Evolutionary conservation across 2,113 vertebrate genomes (phyloP).

Genomic region (Nycticryphes semicollaris): DNA sequence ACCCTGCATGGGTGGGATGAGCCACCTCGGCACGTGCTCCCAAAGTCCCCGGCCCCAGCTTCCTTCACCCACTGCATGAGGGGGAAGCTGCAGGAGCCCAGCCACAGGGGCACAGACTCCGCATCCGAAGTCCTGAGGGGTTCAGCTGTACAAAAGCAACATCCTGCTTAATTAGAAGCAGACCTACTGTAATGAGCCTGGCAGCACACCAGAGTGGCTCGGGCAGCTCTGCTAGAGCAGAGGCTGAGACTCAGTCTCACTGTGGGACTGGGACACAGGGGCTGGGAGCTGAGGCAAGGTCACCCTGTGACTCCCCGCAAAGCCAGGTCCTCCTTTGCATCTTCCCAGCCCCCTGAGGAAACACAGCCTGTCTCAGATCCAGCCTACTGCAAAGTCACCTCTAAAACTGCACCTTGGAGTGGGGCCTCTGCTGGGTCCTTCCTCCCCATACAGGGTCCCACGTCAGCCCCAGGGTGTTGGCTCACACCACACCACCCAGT

Average conservation of each 20-base stretch:
- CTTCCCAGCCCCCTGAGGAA: background rate
- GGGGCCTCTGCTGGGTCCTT: background rate
- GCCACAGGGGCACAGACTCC: accelerated
- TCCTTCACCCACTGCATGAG: accelerated
- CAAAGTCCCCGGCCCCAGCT: background rate
- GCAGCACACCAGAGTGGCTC: background rate
- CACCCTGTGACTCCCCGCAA: background rate
- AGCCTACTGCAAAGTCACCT: background rate
- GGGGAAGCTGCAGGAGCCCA: background rate
- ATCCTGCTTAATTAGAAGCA: background rate
- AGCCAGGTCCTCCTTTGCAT: accelerated
- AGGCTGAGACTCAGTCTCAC: background rate
- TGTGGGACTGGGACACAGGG: background rate
- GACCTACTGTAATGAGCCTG: background rate
- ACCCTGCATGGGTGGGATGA: accelerated
- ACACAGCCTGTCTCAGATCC: background rate
- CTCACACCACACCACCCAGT: accelerated
- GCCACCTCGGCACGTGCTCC: accelerated
- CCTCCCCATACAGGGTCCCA: background rate
- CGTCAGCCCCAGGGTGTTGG: background rate
- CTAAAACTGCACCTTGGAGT: background rate
- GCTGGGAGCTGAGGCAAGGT: background rate
- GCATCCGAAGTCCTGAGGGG: background rate
- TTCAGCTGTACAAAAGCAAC: background rate
- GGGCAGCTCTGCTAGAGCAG: background rate